phyloP scores from a whole-genome alignment of 2,888 invertebrate genomes.

The Euplexia lucipara region DNA sequence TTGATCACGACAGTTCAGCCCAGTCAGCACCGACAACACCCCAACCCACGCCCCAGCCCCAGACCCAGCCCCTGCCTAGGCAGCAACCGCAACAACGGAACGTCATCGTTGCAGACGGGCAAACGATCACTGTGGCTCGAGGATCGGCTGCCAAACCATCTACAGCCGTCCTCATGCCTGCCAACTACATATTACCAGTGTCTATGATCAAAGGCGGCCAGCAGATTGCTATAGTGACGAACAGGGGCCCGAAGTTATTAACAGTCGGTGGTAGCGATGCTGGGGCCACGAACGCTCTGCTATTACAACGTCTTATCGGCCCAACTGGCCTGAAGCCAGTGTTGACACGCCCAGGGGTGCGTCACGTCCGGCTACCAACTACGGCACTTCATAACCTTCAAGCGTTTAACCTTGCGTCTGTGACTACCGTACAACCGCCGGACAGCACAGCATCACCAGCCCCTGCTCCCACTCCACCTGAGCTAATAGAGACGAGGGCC shows the following conservation, averaged over 20 bases:
- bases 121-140: constrained; percentile 92
- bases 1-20: constrained; percentile 82
- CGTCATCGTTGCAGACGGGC: constrained; percentile 92
- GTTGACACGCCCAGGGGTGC: constrained; percentile 90
- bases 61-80: constrained; percentile 75
- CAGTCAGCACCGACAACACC: constrained; percentile 78
- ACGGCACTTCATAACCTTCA: constrained; percentile 86
- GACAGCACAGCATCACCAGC: constrained; percentile 81
- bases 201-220: constrained; percentile 94
- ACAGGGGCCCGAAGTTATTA: constrained; percentile 91
- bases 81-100: constrained; percentile 89
- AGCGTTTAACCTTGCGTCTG: constrained; percentile 81
- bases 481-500: constrained; percentile 82
- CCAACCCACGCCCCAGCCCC: constrained; percentile 76
- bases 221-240: constrained; percentile 94
- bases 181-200: constrained; percentile 93
- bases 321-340: constrained; percentile 91
- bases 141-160: constrained; percentile 92
- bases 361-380: constrained; percentile 87
- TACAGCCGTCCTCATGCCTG: constrained; percentile 93
- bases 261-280: constrained; percentile 86
- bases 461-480: constrained; percentile 80
- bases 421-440: constrained; percentile 78
- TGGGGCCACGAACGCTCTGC: constrained; percentile 91
- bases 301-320: constrained; percentile 93